Evolutionary conservation across 2,113 vertebrate genomes (phyloP).

Genomic region (Tylochromis polylepis): DNA sequence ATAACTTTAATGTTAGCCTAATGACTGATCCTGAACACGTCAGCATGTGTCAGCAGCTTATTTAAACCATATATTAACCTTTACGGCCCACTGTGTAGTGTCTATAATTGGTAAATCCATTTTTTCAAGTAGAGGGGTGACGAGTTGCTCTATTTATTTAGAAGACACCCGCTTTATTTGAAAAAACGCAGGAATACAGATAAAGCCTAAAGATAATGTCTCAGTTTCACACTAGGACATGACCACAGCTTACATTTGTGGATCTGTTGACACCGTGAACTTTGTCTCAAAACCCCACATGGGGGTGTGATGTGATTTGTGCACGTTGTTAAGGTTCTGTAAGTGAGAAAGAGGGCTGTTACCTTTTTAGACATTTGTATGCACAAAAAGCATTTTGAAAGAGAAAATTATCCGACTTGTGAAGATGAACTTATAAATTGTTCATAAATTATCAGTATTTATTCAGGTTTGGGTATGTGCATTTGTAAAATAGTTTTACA

Average conservation of each 20-base stretch:
- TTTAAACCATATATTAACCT: background rate
- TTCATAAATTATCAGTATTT: background rate
- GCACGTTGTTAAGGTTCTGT: background rate
- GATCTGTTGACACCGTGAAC: background rate
- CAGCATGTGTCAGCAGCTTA: background rate
- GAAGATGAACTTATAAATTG: background rate
- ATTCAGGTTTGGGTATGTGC: background rate
- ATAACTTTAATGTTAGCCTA: background rate
- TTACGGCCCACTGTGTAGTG: background rate
- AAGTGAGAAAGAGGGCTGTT: background rate
- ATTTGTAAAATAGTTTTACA: background rate
- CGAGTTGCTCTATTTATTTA: background rate
- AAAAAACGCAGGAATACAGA: background rate
- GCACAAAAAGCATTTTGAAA: background rate
- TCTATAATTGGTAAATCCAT: background rate
- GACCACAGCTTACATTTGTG: fast-evolving
- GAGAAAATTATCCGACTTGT: background rate
- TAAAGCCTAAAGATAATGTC: background rate
- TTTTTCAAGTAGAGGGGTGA: background rate
- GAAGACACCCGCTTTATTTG: background rate
- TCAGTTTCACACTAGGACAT: background rate
- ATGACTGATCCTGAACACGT: background rate
- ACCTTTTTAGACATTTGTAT: background rate
- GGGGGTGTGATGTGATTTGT: background rate
- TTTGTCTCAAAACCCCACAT: background rate